phyloP scores from a whole-genome alignment of 2,797 vertebrate genomes.

The Naso thynnoides region DNA sequence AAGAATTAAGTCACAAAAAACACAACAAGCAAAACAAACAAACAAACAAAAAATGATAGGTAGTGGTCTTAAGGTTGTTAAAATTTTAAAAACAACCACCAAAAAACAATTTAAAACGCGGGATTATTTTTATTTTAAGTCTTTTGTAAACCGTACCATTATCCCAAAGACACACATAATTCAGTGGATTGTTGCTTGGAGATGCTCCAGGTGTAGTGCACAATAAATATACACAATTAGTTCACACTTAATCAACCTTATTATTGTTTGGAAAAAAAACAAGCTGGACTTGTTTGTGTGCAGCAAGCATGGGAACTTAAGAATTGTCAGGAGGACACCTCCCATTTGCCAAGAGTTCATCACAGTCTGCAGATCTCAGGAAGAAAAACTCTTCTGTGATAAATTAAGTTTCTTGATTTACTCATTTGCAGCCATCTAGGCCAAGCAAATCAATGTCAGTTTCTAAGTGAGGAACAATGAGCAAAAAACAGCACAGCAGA shows the following conservation, averaged over 20 bases:
- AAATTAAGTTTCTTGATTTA: slow-evolving; percentile 33
- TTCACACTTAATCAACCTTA: background rate
- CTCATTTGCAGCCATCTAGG: background rate
- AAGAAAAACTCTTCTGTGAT: slow-evolving; percentile 5
- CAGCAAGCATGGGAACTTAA: background rate
- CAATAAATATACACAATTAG: slow-evolving; percentile 28
- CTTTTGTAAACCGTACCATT: background rate
- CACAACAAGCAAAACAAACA: background rate
- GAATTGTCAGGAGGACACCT: background rate
- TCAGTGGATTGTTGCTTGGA: slow-evolving; percentile 5
- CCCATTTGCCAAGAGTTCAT: background rate
- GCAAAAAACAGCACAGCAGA: slow-evolving; percentile 34
- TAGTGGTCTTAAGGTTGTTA: background rate
- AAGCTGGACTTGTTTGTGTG: background rate
- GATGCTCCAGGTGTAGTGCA: slow-evolving; percentile 15
- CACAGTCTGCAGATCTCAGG: background rate
- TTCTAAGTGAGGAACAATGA: slow-evolving; percentile 31
- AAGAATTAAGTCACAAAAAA: slow-evolving; percentile 12
- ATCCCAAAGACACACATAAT: background rate
- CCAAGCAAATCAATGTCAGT: slow-evolving; percentile 39
- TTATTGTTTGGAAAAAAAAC: slow-evolving; percentile 7
- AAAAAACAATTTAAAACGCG: slow-evolving; percentile 5
- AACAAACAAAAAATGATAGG: background rate
- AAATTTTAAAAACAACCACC: background rate
- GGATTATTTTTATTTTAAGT: background rate